phyloP scores from a whole-genome alignment of 1,140 invertebrate species.

The Drosophila mojavensis region DNA sequence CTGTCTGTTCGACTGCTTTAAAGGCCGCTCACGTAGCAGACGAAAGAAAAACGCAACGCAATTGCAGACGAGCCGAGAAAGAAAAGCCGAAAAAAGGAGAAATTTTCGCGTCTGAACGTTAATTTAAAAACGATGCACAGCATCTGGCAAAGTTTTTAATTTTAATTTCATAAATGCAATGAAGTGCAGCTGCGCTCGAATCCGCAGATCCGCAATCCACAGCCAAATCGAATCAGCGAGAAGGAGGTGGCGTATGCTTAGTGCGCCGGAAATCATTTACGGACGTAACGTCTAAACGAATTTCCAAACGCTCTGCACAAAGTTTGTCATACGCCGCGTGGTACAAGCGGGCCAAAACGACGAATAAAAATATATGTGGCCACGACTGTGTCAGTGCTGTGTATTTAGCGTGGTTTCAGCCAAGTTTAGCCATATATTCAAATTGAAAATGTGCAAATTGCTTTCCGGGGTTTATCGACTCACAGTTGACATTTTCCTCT shows the following conservation, averaged over 20 bases:
- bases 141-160: constrained; percentile 54
- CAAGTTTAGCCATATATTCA: neutral
- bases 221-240: constrained; percentile 56
- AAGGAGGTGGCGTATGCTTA: constrained; percentile 64
- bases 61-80: constrained; percentile 38
- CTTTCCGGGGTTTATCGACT: no score
- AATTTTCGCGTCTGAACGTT: constrained; percentile 12
- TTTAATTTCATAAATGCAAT: constrained; percentile 77
- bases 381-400: neutral
- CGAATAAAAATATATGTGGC: constrained; percentile 15
- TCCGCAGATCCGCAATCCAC: constrained; percentile 7
- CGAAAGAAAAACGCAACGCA: constrained; percentile 27
- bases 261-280: constrained; percentile 70
- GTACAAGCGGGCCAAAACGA: constrained; percentile 24
- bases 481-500: no score
- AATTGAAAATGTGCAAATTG: no score
- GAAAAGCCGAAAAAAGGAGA: constrained; percentile 5
- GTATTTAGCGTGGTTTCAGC: neutral
- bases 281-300: constrained; percentile 56
- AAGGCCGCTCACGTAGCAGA: constrained; percentile 73
- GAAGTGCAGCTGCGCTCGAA: constrained; percentile 46
- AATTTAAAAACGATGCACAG: constrained; percentile 28
- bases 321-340: constrained; percentile 45
- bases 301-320: constrained; percentile 32
- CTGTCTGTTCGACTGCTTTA: constrained; percentile 41